Conservation (phyloP, 2,113 vertebrate species). For the Rhagologus leucostigma region DNA sequence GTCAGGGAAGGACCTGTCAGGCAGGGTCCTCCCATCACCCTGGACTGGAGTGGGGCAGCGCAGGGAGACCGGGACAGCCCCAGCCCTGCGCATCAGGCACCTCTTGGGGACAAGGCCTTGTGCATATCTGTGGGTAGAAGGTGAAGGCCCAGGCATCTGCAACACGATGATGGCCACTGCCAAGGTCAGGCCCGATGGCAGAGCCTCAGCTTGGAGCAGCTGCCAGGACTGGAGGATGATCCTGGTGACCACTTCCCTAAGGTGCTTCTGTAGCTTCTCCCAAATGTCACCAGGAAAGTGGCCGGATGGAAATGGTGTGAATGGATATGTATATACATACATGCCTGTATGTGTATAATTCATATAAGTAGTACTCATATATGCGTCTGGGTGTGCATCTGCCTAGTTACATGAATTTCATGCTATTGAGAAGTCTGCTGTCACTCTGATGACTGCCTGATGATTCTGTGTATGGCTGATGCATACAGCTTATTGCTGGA, state of each 20-base stretch:
- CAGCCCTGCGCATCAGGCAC: not conserved
- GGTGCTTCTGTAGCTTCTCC: not conserved
- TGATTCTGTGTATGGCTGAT: not conserved
- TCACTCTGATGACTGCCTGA: not conserved
- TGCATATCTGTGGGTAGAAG: fast-evolving
- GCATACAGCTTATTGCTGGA: not conserved
- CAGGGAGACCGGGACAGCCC: fast-evolving
- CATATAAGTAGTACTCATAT: not conserved
- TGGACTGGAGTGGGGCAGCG: not conserved
- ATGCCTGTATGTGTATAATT: not conserved
- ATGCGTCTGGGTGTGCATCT: not conserved
- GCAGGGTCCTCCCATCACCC: not conserved
- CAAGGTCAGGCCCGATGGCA: fast-evolving
- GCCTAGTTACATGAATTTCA: not conserved
- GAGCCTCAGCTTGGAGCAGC: fast-evolving
- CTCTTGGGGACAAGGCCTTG: fast-evolving
- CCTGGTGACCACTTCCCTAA: no score
- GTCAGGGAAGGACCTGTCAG: not conserved
- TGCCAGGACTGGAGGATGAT: fast-evolving
- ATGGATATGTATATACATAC: not conserved
- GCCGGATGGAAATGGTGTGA: not conserved
- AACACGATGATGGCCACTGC: fast-evolving
- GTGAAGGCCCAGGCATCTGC: fast-evolving
- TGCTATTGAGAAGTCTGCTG: not conserved
- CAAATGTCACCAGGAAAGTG: fast-evolving